Conservation (phyloP, 2,113 vertebrate genomes). For the Lepus americanus region DNA sequence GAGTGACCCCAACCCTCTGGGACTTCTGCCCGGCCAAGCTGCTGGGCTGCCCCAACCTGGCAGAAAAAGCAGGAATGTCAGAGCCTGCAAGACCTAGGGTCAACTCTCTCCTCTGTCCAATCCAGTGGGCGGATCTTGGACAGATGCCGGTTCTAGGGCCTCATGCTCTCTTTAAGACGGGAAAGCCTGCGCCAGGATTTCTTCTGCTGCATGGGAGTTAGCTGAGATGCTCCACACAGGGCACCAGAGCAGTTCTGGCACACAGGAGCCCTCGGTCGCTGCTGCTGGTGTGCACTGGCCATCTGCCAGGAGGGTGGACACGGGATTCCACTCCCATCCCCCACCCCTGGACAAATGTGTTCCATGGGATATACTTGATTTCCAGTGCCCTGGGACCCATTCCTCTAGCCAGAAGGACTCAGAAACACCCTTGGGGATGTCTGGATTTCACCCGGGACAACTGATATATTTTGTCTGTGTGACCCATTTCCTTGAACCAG, state of each 20-base stretch:
- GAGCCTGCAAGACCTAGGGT: neutral
- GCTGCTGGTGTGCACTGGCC: accelerated
- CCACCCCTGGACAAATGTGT: too few relatives aligned
- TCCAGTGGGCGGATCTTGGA: neutral
- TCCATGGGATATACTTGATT: neutral
- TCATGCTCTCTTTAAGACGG: neutral
- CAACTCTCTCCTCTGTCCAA: neutral
- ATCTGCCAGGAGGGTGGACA: accelerated
- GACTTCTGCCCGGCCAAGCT: neutral
- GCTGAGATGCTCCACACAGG: accelerated
- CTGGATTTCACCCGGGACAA: neutral
- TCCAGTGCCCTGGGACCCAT: neutral
- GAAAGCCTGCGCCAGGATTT: neutral
- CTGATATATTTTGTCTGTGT: neutral
- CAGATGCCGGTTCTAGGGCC: neutral
- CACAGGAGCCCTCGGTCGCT: accelerated
- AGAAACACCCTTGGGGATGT: accelerated
- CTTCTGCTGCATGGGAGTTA: neutral
- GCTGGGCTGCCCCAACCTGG: neutral
- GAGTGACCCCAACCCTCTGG: neutral
- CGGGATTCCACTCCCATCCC: neutral
- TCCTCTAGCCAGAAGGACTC: neutral
- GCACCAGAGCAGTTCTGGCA: neutral
- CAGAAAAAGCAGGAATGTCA: neutral
- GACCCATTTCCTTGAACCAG: neutral